Evolutionary conservation across 2,888 invertebrate species (phyloP).

Genomic region (Trachelus troglodyta): DNA sequence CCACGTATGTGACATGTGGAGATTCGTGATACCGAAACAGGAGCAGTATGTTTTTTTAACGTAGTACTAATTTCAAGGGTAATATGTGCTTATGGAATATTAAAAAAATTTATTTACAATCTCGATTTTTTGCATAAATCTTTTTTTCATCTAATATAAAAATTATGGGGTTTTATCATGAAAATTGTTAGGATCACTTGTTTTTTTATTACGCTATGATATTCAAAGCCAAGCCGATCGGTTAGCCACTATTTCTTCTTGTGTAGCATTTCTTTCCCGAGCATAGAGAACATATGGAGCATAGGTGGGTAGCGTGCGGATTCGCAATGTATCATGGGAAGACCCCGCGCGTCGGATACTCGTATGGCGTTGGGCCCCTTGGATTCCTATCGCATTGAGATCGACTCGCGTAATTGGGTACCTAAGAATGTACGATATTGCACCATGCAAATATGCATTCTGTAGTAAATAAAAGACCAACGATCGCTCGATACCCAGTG

Average conservation of each 20-base stretch:
- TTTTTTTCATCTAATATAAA: too few relatives aligned
- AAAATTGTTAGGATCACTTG: too few relatives aligned
- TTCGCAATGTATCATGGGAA: conserved; percentile 55
- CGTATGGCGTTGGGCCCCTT: conserved; percentile 39
- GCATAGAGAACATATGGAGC: conserved; percentile 37
- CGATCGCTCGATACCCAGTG: background rate
- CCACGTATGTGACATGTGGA: too few relatives aligned
- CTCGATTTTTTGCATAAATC: too few relatives aligned
- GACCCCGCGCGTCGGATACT: conserved; percentile 43
- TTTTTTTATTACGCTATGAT: too few relatives aligned
- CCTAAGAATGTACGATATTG: conserved; percentile 65
- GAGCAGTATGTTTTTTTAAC: too few relatives aligned
- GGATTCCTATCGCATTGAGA: conserved; percentile 52
- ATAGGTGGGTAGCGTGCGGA: conserved; percentile 48
- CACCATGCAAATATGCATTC: conserved; percentile 64
- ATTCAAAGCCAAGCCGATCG: too few relatives aligned
- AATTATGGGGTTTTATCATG: too few relatives aligned
- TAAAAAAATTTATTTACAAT: too few relatives aligned
- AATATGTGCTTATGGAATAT: too few relatives aligned
- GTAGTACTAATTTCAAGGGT: too few relatives aligned
- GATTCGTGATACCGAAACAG: too few relatives aligned
- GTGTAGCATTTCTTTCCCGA: background rate
- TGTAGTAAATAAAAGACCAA: conserved; percentile 44
- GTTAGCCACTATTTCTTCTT: background rate
- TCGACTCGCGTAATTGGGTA: conserved; percentile 66